Base-by-base conservation (phyloP, 2,888 invertebrate genomes). In the Dorcus hopei region DNA sequence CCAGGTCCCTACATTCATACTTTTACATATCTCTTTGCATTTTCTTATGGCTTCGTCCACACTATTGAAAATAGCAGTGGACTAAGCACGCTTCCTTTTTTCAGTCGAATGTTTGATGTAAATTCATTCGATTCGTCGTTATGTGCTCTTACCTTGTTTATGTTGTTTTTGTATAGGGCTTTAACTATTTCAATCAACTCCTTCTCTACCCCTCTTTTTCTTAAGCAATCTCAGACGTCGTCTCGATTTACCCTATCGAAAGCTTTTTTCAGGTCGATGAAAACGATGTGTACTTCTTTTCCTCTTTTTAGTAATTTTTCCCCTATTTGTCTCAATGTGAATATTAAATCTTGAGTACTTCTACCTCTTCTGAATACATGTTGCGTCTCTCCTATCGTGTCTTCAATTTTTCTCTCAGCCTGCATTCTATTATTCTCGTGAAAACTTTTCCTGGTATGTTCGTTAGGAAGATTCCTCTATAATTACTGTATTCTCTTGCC, bases 101-200 rank as follows among this genome's bases (percentile, higher is more conserved):
- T 41, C 14, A 41, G 14, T 41, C 1, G 2, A 11, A 41, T 41
- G n/a, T 41, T 41, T 41, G 41, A 41, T 41, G 41, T 41, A 7
- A 41, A 41, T 41, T 42, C 4, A n/a, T n/a, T 41, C n/a, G 41
- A 41, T 14, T 41, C 41, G 41, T 41, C 7, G n/a, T 54, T 56
- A 39, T 51, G 33, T 38, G n/a, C 50, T 38, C 52, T 51, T 45
- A 57, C 40, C 45, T 57, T n/a, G n/a, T n/a, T n/a, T 52, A 14
- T 52, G 33, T 52, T 57, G 19, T 52, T 39, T 52, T 38, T 52
- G n/a, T 57, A 52, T 6, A 57, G n/a, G n/a, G n/a, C n/a, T 40
- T 57, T 48, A 2, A 57, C 48, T 8, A 57, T 11, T 9, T 52
- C 56, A 9, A 49, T 41, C 49, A 41, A 3, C 16, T 14, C 14